phyloP scores from a whole-genome alignment of 2,113 vertebrate species.

The Dasypus novemcinctus region DNA sequence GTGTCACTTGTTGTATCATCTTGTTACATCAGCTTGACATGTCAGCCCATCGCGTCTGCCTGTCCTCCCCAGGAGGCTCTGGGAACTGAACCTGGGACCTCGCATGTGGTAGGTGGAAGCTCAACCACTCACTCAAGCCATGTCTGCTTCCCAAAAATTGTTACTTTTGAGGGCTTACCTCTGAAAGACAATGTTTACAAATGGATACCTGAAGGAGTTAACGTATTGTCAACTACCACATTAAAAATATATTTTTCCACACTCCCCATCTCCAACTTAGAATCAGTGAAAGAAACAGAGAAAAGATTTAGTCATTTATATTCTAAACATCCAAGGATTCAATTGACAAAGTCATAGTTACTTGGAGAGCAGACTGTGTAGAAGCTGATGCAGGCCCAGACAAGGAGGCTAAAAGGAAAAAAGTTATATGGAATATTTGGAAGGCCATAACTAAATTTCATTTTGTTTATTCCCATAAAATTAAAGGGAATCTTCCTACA shows the following conservation, averaged over 20 bases:
- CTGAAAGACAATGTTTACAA: background rate
- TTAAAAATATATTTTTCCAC: background rate
- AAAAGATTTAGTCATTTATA: background rate
- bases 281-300: background rate
- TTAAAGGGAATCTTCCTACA: constrained; percentile 28
- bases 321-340: background rate
- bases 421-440: background rate
- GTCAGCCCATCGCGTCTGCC: too few relatives aligned
- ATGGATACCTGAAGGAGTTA: background rate
- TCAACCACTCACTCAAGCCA: too few relatives aligned
- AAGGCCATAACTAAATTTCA: background rate
- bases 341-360: background rate
- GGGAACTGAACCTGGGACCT: too few relatives aligned
- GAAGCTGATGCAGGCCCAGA: background rate
- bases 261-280: background rate
- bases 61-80: too few relatives aligned
- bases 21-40: too few relatives aligned
- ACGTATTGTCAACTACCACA: background rate
- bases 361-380: background rate
- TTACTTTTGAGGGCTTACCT: background rate
- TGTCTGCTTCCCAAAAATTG: too few relatives aligned
- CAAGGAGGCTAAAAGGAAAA: background rate
- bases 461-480: background rate
- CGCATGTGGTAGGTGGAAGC: too few relatives aligned
- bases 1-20: too few relatives aligned